Evolutionary conservation across 2,888 invertebrate genomes (phyloP).

Genomic region (Xanthostigma xanthostigma): DNA sequence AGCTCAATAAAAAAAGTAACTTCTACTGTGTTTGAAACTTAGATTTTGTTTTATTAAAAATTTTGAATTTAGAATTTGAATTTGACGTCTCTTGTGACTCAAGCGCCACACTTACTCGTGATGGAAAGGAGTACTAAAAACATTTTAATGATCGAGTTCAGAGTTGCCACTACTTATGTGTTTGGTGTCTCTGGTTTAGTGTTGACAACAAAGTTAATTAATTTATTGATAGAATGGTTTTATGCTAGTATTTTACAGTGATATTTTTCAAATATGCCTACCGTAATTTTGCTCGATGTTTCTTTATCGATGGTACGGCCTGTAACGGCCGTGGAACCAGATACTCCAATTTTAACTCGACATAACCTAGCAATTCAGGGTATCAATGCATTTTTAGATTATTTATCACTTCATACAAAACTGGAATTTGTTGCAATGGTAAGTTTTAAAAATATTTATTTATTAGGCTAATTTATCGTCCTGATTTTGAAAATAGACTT

Average conservation of each 20-base stretch:
- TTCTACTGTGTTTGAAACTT: too few species aligned
- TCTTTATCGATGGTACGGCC: constrained; percentile 57
- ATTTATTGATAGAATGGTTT: too few species aligned
- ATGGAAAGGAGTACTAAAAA: background rate
- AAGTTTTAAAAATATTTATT: constrained; percentile 19
- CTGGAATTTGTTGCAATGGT: constrained; percentile 60
- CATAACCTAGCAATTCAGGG: constrained; percentile 50
- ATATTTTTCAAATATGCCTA: constrained; percentile 41
- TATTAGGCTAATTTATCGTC: too few species aligned
- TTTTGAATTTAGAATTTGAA: too few species aligned
- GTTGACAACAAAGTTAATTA: too few species aligned
- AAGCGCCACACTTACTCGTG: too few species aligned
- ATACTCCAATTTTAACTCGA: constrained; percentile 36
- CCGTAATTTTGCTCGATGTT: constrained; percentile 53
- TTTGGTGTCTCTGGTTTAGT: too few species aligned
- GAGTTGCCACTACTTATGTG: too few species aligned
- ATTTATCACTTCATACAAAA: constrained; percentile 45
- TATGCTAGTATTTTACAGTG: background rate
- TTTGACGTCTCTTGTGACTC: too few species aligned
- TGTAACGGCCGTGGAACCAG: constrained; percentile 32
- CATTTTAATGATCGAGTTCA: background rate
- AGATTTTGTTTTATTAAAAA: too few species aligned
- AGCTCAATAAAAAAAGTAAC: too few species aligned
- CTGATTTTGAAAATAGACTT: too few species aligned
- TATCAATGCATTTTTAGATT: constrained; percentile 48